A percentile compares a stretch with the other conserved stretches of the same genome.
Evolutionary conservation across 2,888 invertebrate genomes (phyloP).

Genomic region (Euclidia mi): DNA sequence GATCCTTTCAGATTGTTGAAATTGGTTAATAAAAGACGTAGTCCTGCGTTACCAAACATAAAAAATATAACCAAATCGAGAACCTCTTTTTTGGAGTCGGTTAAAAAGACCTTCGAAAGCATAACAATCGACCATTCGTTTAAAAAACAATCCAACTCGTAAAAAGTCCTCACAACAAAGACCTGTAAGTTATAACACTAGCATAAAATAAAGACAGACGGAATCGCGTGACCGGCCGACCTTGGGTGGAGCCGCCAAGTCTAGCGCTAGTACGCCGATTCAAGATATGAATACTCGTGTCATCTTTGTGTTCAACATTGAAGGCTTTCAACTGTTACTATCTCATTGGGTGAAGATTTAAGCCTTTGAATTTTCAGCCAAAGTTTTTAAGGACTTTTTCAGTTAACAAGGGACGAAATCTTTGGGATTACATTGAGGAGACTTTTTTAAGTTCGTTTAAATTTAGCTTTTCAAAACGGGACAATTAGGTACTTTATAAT

Average conservation of each 20-base stretch:
- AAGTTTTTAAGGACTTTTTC: too few relatives aligned
- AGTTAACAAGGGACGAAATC: not conserved
- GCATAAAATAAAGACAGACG: conserved; percentile 5
- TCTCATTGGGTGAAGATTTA: not conserved
- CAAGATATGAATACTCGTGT: conserved; percentile 25
- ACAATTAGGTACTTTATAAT: too few relatives aligned
- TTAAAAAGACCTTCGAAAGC: not conserved
- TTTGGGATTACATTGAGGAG: not conserved
- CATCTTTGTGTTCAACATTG: conserved; percentile 27
- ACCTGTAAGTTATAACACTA: conserved; percentile 11
- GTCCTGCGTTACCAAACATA: too few relatives aligned
- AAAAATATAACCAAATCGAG: too few relatives aligned
- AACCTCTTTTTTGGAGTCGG: too few relatives aligned
- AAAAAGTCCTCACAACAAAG: conserved; percentile 15
- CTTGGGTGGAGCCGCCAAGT: conserved; percentile 52
- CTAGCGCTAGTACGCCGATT: conserved; percentile 35
- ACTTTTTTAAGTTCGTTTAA: too few relatives aligned
- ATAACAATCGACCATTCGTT: not conserved
- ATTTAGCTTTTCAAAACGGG: too few relatives aligned
- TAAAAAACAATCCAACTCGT: not conserved
- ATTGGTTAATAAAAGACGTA: too few relatives aligned
- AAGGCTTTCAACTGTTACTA: conserved; percentile 7
- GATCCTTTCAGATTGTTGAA: too few relatives aligned
- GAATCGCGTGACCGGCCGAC: conserved; percentile 48
- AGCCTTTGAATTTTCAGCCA: too few relatives aligned